phyloP scores from a whole-genome alignment of 2,113 vertebrate genomes.

The Eptesicus fuscus region DNA sequence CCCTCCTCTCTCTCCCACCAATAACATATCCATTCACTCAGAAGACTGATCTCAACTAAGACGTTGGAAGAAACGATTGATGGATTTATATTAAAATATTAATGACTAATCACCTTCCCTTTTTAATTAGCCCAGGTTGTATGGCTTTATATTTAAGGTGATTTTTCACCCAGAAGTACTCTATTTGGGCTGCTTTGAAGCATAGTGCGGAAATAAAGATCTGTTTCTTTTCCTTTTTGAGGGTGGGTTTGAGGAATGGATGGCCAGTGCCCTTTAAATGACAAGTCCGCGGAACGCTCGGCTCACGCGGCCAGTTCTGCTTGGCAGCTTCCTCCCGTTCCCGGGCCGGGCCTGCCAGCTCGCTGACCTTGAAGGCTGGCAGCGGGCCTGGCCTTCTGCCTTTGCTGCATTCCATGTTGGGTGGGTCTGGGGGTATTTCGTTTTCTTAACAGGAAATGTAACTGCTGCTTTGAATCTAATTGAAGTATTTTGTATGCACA shows the following conservation, averaged over 20 bases:
- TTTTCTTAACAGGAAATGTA: slow-evolving; percentile 61
- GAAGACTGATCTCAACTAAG: neutral
- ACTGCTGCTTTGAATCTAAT: slow-evolving; percentile 61
- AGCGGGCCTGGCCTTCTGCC: neutral
- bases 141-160: neutral
- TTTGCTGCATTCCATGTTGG: neutral
- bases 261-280: slow-evolving; percentile 24
- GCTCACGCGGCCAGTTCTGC: slow-evolving; percentile 16
- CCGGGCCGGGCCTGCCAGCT: slow-evolving; percentile 6
- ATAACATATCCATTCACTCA: neutral
- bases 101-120: neutral
- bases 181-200: neutral
- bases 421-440: neutral
- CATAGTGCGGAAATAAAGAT: neutral
- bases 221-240: neutral
- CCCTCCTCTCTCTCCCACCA: neutral
- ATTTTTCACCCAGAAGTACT: neutral
- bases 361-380: slow-evolving; percentile 58
- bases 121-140: neutral
- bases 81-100: neutral
- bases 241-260: neutral
- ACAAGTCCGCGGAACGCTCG: neutral
- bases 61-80: neutral
- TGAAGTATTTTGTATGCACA: slow-evolving; percentile 55
- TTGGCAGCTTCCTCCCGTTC: neutral